Percentiles rank a stretch among this genome's conserved stretches.
Conservation (phyloP, 2,113 vertebrate genomes). For the Esox niger region DNA sequence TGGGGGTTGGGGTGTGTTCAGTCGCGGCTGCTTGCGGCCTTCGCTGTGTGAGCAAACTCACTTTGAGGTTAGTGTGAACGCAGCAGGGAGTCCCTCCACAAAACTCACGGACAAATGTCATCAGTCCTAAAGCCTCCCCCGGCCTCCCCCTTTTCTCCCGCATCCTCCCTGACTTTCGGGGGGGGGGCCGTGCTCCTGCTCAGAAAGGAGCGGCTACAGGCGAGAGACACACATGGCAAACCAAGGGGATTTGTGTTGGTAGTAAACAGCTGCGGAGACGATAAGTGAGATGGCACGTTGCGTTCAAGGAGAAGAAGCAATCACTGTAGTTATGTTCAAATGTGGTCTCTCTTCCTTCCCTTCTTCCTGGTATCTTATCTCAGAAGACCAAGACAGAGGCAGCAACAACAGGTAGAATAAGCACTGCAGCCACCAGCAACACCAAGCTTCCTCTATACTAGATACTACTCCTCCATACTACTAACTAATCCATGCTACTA, state of each 20-base stretch:
- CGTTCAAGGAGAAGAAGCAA: constrained; percentile 17
- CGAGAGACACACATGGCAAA: neutral
- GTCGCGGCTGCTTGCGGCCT: neutral
- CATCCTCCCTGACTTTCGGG: too few relatives aligned
- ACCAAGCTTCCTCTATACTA: neutral
- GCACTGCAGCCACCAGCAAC: neutral
- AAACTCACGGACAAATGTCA: constrained; percentile 52
- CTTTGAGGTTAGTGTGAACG: constrained; percentile 49
- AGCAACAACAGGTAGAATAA: constrained; percentile 35
- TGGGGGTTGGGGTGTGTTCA: constrained; percentile 3
- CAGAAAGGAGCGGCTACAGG: neutral
- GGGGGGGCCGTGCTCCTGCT: neutral
- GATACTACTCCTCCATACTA: too few relatives aligned
- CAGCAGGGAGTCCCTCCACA: constrained; percentile 54
- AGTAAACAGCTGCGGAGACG: constrained; percentile 33
- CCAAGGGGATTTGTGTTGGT: constrained; percentile 13
- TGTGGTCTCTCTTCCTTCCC: constrained; percentile 18
- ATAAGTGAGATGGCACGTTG: constrained; percentile 33
- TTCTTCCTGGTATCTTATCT: constrained; percentile 13
- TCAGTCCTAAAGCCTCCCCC: neutral
- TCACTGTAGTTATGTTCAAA: constrained; percentile 24
- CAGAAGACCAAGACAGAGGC: constrained; percentile 40
- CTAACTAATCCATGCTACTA: too few relatives aligned
- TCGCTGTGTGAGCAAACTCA: neutral
- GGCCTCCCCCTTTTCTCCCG: constrained; percentile 2